A percentile compares a stretch with the other conserved stretches of the same genome.
These are phyloP conservation scores for Wiebesia pumilae DNA, from an alignment of 1,140 invertebrate genomes.

Conservation along the genomic window DNA sequence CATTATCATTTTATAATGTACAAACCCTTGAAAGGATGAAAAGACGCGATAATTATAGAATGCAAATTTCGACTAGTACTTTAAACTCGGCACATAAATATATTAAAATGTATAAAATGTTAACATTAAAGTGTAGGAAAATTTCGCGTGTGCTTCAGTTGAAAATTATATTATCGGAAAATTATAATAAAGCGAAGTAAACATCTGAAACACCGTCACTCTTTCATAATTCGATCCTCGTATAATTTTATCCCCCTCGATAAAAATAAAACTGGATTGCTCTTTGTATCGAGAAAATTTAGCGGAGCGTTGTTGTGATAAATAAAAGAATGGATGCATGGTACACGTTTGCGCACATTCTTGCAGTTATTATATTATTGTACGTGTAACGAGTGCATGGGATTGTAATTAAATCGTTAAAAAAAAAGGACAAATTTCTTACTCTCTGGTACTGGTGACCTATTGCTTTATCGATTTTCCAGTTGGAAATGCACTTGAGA, in stretches of 20 bases:
- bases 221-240: neutral
- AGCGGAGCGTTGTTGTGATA: neutral
- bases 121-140: neutral
- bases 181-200: conserved; percentile 21
- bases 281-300: neutral
- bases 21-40: neutral
- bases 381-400: neutral
- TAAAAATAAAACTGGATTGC: neutral
- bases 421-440: neutral
- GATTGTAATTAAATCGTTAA: neutral
- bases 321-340: neutral
- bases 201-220: neutral
- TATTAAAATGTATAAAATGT: neutral
- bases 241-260: neutral
- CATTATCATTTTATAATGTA: neutral
- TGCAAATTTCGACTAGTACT: neutral
- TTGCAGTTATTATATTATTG: neutral
- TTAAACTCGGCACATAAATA: neutral
- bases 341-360: neutral
- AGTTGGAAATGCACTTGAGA: neutral
- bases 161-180: conserved; percentile 25
- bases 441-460: neutral
- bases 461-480: conserved; percentile 44
- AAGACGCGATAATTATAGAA: neutral
- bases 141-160: neutral